These are phyloP conservation scores for Brachionus calyciflorus DNA, from an alignment of 1,140 invertebrate genomes.

Conservation along the genomic window DNA sequence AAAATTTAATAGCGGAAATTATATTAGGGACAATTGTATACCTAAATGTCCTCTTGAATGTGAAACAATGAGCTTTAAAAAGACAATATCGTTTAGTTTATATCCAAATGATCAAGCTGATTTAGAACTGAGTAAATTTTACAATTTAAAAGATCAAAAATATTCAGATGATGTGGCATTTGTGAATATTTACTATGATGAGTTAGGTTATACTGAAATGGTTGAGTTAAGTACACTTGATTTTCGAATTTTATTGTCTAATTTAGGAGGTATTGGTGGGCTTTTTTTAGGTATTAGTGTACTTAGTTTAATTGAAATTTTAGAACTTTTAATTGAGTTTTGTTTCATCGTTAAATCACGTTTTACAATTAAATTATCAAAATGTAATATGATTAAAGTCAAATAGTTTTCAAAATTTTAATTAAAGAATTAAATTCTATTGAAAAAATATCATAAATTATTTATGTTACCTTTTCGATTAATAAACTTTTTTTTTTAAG, in stretches of 20 bases:
- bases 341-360: no score
- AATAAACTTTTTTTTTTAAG: no score
- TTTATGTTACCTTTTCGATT: no score
- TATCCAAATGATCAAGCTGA: not conserved
- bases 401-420: no score
- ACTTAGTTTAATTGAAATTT: conserved; percentile 4
- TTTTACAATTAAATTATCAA: no score
- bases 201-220: not conserved
- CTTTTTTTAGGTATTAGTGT: conserved; percentile 38
- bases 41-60: conserved; percentile 26
- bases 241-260: not conserved
- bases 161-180: conserved; percentile 7
- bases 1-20: not conserved
- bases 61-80: not conserved
- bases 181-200: conserved; percentile 6
- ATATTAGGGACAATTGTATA: not conserved
- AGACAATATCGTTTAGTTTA: not conserved
- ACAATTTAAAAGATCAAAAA: not conserved
- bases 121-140: not conserved
- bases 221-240: not conserved
- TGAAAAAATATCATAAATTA: no score
- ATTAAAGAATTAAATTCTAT: no score
- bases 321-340: not conserved
- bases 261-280: not conserved
- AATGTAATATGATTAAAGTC: no score